Percentiles rank a stretch among this genome's conserved stretches.
Conservation (phyloP, 1,140 invertebrate genomes). For the Campoletis sonorensis region DNA sequence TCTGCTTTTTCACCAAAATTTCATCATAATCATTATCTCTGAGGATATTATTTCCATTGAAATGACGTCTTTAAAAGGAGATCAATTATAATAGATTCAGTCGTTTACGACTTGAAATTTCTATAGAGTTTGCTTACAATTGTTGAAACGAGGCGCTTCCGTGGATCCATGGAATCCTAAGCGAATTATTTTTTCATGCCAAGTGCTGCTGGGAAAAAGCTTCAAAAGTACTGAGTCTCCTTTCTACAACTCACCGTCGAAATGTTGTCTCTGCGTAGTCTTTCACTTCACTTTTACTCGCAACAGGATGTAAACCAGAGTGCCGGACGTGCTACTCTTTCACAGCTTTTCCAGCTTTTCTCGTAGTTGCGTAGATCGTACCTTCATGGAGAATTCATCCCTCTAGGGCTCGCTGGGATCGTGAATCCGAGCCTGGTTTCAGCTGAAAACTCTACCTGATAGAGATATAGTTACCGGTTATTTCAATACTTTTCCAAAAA, state of each 20-base stretch:
- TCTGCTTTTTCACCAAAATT: too few relatives aligned
- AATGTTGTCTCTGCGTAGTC: neutral
- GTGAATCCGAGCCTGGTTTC: neutral
- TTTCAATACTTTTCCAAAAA: too few relatives aligned
- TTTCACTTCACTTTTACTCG: neutral
- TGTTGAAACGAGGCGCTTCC: too few relatives aligned
- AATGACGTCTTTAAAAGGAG: too few relatives aligned
- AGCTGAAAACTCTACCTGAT: neutral
- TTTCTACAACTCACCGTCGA: neutral
- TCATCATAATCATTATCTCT: too few relatives aligned
- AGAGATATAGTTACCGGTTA: neutral
- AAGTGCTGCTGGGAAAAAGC: neutral
- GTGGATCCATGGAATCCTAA: too few relatives aligned
- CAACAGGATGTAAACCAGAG: neutral
- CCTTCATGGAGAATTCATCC: constrained; percentile 6
- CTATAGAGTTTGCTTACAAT: too few relatives aligned
- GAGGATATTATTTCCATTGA: too few relatives aligned
- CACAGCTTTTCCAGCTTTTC: neutral
- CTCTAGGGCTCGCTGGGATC: neutral
- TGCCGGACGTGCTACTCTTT: neutral
- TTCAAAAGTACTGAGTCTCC: neutral
- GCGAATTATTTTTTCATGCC: too few relatives aligned
- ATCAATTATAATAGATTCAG: too few relatives aligned
- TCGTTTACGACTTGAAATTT: too few relatives aligned
- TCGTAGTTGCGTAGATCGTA: neutral